A percentile compares a stretch with the other conserved stretches of the same genome.
phyloP scores from a whole-genome alignment of 2,797 vertebrate species.

The Myoxocephalus aenaeus region DNA sequence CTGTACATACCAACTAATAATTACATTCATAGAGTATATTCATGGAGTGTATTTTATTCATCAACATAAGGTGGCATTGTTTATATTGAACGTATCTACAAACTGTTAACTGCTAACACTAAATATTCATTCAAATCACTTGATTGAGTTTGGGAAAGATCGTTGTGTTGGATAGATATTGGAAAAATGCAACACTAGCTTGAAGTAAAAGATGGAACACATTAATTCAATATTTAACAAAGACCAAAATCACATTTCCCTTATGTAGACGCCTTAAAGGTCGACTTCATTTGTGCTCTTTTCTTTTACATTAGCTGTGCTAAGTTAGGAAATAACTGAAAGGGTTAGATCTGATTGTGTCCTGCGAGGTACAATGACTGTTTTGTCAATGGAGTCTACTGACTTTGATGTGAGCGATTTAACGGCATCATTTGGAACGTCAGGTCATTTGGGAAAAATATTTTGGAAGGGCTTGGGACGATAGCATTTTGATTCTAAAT shows the following conservation, averaged over 20 bases:
- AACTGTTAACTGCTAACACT: not conserved
- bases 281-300: no score
- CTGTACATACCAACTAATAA: not conserved
- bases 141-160: not conserved
- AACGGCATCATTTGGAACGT: not conserved
- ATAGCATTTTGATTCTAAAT: not conserved
- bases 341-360: not conserved
- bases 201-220: not conserved
- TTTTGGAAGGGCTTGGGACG: not conserved
- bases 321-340: not conserved
- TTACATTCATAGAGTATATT: not conserved
- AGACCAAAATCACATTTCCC: not conserved
- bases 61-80: no score
- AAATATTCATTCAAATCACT: not conserved
- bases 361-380: no score
- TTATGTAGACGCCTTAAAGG: no score
- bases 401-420: not conserved
- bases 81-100: no score
- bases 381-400: not conserved
- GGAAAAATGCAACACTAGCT: not conserved
- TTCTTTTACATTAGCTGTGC: not conserved
- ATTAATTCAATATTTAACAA: not conserved
- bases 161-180: not conserved
- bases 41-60: no score
- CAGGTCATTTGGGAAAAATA: not conserved